phyloP scores from a whole-genome alignment of 2,888 invertebrate species.

The Esperia sulphurella region DNA sequence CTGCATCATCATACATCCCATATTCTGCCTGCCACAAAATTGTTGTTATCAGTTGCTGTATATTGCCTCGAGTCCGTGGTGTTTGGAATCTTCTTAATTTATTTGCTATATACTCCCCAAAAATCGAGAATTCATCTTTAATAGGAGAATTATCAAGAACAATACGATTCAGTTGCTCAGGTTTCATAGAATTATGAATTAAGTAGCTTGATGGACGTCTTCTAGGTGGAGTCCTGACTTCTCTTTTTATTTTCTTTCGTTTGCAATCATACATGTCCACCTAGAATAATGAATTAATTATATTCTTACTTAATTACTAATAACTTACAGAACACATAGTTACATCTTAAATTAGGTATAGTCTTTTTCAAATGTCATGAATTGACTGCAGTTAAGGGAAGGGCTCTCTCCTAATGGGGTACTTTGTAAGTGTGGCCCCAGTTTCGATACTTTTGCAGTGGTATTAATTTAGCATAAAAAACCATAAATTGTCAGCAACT shows the following conservation, averaged over 20 bases:
- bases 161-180: slow-evolving; percentile 19
- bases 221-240: slow-evolving; percentile 46
- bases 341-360: no score
- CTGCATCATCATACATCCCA: slow-evolving; percentile 61
- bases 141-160: slow-evolving; percentile 29
- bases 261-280: slow-evolving; percentile 43
- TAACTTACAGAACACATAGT: no score
- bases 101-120: slow-evolving; percentile 68
- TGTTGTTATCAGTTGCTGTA: slow-evolving; percentile 67
- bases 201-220: slow-evolving; percentile 15
- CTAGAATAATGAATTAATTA: no score
- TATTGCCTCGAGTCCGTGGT: slow-evolving; percentile 52
- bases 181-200: slow-evolving; percentile 7
- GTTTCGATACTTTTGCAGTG: no score
- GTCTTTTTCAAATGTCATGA: no score
- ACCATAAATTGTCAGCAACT: no score
- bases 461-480: no score
- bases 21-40: slow-evolving; percentile 71
- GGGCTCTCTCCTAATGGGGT: no score
- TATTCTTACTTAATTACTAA: no score
- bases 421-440: no score
- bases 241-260: slow-evolving; percentile 54
- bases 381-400: no score
- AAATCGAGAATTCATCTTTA: slow-evolving; percentile 62
- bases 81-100: slow-evolving; percentile 59